phyloP scores from a whole-genome alignment of 2,113 vertebrate species.

The Hippolais icterina region DNA sequence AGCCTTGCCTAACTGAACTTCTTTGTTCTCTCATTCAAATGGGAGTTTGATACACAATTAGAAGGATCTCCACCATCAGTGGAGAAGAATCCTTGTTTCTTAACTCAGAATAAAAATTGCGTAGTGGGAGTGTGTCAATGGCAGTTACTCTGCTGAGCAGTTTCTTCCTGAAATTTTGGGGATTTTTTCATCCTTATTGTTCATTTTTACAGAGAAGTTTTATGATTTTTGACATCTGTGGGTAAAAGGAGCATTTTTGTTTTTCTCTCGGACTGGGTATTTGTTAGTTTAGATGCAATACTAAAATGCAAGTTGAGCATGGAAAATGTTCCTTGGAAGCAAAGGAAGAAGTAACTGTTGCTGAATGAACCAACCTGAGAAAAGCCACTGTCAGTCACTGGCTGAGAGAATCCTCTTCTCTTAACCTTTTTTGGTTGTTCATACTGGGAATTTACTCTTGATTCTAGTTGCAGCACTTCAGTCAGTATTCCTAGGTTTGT shows the following conservation, averaged over 20 bases:
- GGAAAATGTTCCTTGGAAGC: not conserved
- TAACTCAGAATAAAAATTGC: not conserved
- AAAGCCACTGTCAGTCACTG: not conserved
- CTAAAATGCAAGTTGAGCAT: not conserved
- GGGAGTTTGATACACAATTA: not conserved
- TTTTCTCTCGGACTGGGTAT: not conserved
- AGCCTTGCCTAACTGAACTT: conserved; percentile 8
- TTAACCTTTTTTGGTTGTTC: not conserved
- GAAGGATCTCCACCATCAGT: not conserved
- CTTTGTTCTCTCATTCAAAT: not conserved
- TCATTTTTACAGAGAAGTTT: not conserved
- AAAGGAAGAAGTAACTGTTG: not conserved
- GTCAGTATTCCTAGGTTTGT: not conserved
- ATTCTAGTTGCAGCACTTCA: not conserved
- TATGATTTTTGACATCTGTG: not conserved
- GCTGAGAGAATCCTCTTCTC: not conserved
- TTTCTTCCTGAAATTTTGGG: not conserved
- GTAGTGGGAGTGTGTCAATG: accelerated
- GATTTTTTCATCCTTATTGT: not conserved
- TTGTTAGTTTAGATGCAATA: not conserved
- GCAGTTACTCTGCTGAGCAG: not conserved
- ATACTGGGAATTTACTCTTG: conserved; percentile 9
- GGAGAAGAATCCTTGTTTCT: not conserved
- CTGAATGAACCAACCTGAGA: not conserved
- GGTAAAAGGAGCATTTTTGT: not conserved